Evolutionary conservation across 2,113 vertebrate species (phyloP), one percentile per base, ranked within the genome.

Genomic region (Muntiacus muntjak): DNA sequence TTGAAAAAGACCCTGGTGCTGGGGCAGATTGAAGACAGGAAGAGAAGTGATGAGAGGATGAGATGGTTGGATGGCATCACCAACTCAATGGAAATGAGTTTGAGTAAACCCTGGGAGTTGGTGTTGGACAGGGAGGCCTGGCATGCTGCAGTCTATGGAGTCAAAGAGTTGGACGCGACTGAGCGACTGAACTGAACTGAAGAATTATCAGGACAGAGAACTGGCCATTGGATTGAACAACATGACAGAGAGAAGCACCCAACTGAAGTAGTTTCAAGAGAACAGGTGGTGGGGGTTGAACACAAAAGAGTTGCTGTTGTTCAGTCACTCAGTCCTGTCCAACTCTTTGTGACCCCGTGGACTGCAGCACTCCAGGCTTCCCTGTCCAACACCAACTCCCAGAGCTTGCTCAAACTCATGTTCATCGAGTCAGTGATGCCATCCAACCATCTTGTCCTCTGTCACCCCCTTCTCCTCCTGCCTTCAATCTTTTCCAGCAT

Each of bases 291-390:
- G 19, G 43, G 19, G 19, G 36, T 43, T 88, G n/a, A 21, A 33
- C 84, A 81, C 21, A 74, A 47, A 55, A n/a, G 33, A 90, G 3
- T 55, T 71, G n/a, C 67, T 23, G 19, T 36, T 71, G n/a, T 36
- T 36, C 64, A n/a, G 64, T 9, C 16, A 33, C 17, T 36, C n/a
- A 21, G 9, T 67, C 1, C 0, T 67, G 64, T 67, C n/a, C n/a
- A 5, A 11, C 19, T 67, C 62, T 67, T 36, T 36, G 64, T 67
- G 64, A 67, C 17, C 17, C 5, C n/a, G 0, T 36, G 17, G 17
- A 67, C 33, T 36, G 33, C 4, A 36, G 17, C 64, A 36, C 0
- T 0, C 17, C 64, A 6, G n/a, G n/a, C n/a, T 71, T 36, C 1
- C 4, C n/a, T 36, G 64, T 36, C 64, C 17, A 11, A 36, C 21